These are phyloP conservation scores for Cettia cetti DNA, from an alignment of 2,113 vertebrate genomes.

Conservation along the genomic window DNA sequence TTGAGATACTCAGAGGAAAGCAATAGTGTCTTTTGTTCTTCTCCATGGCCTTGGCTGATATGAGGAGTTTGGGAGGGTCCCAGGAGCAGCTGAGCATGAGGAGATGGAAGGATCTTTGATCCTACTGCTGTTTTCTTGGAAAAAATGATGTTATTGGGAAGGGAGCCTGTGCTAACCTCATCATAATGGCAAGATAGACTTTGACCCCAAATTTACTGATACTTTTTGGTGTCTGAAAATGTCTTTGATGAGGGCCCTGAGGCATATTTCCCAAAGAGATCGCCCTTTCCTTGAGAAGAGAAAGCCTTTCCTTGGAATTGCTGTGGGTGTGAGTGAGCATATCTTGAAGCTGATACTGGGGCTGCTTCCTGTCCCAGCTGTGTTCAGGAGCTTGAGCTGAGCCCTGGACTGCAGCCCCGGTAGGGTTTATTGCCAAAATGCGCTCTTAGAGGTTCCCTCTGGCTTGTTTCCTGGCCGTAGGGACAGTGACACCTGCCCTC, in stretches of 20 bases:
- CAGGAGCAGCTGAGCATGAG: not conserved
- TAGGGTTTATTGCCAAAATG: not conserved
- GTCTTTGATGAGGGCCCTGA: not conserved
- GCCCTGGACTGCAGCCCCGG: not conserved
- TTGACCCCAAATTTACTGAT: not conserved
- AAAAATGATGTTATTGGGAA: not conserved
- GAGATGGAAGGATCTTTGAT: not conserved
- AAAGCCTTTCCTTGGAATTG: not conserved
- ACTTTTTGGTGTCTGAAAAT: not conserved
- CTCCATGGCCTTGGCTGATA: not conserved
- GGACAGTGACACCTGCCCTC: not conserved
- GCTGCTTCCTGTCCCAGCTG: rapidly evolving
- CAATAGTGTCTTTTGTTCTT: not conserved
- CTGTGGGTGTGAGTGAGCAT: not conserved
- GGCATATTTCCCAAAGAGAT: not conserved
- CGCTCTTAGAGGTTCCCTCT: not conserved
- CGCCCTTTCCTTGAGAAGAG: not conserved
- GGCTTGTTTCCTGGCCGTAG: not conserved
- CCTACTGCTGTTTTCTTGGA: not conserved
- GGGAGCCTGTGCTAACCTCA: not conserved
- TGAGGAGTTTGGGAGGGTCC: not conserved
- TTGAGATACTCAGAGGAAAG: not conserved
- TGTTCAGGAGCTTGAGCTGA: rapidly evolving
- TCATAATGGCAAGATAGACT: rapidly evolving
- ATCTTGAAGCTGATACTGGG: rapidly evolving